phyloP scores from a whole-genome alignment of 2,797 vertebrate genomes.

The Chrosomus eos region DNA sequence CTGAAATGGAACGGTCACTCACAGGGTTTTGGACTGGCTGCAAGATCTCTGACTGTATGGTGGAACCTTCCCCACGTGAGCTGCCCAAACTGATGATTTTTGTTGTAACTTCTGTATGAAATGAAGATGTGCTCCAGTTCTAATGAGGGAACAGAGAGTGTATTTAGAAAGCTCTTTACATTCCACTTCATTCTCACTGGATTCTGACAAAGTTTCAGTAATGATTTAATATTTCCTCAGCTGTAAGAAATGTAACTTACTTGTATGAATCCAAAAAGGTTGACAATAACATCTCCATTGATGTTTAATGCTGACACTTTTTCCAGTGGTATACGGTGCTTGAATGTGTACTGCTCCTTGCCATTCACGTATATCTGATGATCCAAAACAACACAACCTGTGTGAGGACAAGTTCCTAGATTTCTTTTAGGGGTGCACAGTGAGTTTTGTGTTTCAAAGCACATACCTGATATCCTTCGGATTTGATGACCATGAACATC shows the following conservation, averaged over 20 bases:
- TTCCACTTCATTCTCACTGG: neutral
- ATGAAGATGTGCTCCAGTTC: neutral
- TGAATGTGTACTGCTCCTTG: neutral
- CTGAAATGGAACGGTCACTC: neutral
- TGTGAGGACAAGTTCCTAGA: neutral
- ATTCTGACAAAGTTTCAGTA: neutral
- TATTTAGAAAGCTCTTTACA: neutral
- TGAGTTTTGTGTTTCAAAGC: neutral
- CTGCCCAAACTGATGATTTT: neutral
- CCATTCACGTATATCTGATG: slow-evolving; percentile 44
- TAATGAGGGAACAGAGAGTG: neutral
- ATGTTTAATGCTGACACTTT: slow-evolving; percentile 28
- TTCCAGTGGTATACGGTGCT: slow-evolving; percentile 40
- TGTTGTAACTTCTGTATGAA: neutral
- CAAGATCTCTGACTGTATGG: neutral
- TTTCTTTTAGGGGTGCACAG: no score
- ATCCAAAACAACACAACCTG: neutral
- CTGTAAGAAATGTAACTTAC: slow-evolving; percentile 8
- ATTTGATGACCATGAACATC: slow-evolving; percentile 19
- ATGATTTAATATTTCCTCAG: fast-evolving
- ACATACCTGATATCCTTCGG: slow-evolving; percentile 44
- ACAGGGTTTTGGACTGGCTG: slow-evolving; percentile 16
- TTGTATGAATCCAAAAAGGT: slow-evolving; percentile 27
- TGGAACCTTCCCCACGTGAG: neutral
- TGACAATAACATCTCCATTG: neutral